Base-by-base conservation (phyloP, 1,140 invertebrate genomes). In the Halictus rubicundus region DNA sequence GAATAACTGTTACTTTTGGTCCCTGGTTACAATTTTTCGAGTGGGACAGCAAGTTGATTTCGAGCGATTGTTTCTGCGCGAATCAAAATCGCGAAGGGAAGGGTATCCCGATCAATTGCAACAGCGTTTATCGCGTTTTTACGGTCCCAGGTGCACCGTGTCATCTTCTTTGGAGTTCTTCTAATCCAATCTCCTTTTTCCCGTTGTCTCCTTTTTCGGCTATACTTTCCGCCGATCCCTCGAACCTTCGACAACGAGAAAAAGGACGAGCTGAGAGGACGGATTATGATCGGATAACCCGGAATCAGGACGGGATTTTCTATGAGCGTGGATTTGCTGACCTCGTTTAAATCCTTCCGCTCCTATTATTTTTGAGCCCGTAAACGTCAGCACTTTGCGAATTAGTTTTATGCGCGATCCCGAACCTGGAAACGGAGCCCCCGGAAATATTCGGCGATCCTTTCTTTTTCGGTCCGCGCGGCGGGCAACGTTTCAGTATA, bases 211-310 rank as follows among this genome's bases (percentile, higher is more conserved):
- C 60, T 69, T 59, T 57, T 68, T 63, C 25, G 76, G 61, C 63
- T 32, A 52, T 73, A 42, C 77, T 37, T 73, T 61, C 42, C 5
- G 21, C 25, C 49, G 68, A 71, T 59, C 70, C 69, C 19, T 59
- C 39, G 69, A 25, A 54, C 23, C 60, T 46, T 79, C 69, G 60
- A 42, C 69, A 68, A 72, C 32, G 60, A 23, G 70, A 75, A 63
- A 75, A 68, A 68, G 63, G 63, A 75, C 63, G 54, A 78, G 27
- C 46, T 32, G 32, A 42, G 60, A 76, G 54, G 71, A 76, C 57
- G 79, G 79, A 77, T 81, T 81, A 81, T 69, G 73, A 81, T 81
- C 79, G 73, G 73, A 81, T 81, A 77, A 81, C 72, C 63, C 39
- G n/a, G 32, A 23, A 57, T 42, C 25, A 19, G 27, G 10, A 68